A percentile compares a stretch with the other conserved stretches of the same genome.
These are phyloP conservation scores for Trichomycterus rosablanca DNA, from an alignment of 2,113 vertebrate genomes.

Conservation along the genomic window DNA sequence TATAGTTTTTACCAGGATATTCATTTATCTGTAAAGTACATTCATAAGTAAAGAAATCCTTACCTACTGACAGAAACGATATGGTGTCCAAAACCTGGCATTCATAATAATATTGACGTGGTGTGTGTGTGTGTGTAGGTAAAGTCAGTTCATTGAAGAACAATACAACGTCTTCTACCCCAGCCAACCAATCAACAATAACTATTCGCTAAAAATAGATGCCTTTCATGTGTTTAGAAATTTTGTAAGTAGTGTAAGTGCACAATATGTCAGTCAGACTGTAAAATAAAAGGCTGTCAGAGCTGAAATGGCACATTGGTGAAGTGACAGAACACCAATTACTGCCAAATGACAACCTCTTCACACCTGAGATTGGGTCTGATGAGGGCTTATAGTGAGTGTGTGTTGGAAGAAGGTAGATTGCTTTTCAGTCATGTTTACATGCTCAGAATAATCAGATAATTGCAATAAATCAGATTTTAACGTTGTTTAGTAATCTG, in stretches of 20 bases:
- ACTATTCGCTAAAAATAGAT: neutral
- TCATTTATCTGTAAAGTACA: too few relatives aligned
- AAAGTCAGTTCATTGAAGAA: neutral
- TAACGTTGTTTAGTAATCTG: too few relatives aligned
- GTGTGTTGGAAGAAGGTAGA: slow-evolving; percentile 2
- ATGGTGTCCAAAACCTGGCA: too few relatives aligned
- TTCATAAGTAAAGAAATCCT: too few relatives aligned
- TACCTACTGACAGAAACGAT: too few relatives aligned
- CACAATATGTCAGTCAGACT: neutral
- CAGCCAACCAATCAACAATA: neutral
- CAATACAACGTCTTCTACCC: neutral
- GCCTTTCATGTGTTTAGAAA: neutral
- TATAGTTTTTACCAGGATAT: too few relatives aligned
- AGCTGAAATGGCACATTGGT: slow-evolving; percentile 47
- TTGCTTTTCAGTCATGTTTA: neutral
- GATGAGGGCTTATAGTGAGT: neutral
- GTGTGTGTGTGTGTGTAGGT: neutral
- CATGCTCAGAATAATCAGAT: too few relatives aligned
- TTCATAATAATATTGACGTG: neutral
- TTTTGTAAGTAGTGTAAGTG: neutral
- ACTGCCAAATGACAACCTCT: slow-evolving; percentile 58
- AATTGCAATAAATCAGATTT: too few relatives aligned
- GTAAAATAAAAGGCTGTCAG: neutral
- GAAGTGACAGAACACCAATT: slow-evolving; percentile 69
- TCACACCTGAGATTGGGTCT: slow-evolving; percentile 58